Conservation (phyloP, 2,797 vertebrate species). For the Chrysocyon brachyurus region DNA sequence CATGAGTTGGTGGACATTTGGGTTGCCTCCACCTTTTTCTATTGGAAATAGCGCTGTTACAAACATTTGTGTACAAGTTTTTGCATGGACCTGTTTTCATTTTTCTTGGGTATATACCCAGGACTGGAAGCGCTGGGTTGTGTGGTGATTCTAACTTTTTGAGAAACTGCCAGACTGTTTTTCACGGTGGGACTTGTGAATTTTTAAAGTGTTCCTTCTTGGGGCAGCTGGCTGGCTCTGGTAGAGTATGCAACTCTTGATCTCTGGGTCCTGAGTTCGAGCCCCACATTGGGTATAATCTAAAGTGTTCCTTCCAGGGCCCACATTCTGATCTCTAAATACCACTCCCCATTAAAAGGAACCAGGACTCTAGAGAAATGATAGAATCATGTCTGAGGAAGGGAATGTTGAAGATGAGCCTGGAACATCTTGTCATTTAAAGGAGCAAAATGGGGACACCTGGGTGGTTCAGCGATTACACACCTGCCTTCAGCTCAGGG, state of each 20-base stretch:
- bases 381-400: not conserved
- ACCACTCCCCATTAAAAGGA: not conserved
- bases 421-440: not conserved
- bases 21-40: not conserved
- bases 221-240: not conserved
- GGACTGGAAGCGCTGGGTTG: not conserved
- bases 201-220: not conserved
- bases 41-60: not conserved
- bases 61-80: not conserved
- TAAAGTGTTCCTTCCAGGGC: not conserved
- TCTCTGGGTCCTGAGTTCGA: not conserved
- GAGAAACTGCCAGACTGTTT: not conserved
- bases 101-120: not conserved
- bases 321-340: not conserved
- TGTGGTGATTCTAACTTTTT: not conserved
- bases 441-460: too few relatives aligned
- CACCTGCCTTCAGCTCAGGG: too few relatives aligned
- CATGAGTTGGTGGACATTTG: not conserved
- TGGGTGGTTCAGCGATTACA: too few relatives aligned
- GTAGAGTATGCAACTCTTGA: not conserved
- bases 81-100: not conserved
- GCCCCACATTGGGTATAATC: not conserved
- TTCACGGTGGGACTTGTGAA: not conserved
- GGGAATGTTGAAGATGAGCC: not conserved
- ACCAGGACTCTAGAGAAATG: not conserved